Conservation (phyloP, 2,888 invertebrate genomes). For the Campaea margaritaria region DNA sequence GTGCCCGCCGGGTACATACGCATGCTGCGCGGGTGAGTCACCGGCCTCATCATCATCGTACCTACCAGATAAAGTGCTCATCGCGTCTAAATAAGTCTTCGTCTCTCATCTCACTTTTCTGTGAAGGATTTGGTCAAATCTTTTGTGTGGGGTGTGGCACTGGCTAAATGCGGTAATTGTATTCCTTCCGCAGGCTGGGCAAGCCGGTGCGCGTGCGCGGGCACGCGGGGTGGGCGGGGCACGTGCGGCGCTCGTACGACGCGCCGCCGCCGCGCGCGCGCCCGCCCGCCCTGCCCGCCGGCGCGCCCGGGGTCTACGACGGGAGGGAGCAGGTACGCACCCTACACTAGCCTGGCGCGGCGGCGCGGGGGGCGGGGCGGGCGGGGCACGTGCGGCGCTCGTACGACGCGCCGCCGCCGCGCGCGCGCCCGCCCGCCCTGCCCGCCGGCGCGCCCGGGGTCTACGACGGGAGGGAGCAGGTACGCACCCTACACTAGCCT, state of each 20-base stretch:
- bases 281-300: conserved; percentile 56
- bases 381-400: conserved; percentile 95
- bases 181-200: conserved; percentile 89
- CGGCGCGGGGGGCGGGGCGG: conserved; percentile 97
- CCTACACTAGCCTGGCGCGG: conserved; percentile 87
- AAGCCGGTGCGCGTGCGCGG: conserved; percentile 93
- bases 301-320: conserved; percentile 91
- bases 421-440: conserved; percentile 43
- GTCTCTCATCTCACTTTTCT: too few relatives aligned
- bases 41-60: too few relatives aligned
- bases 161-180: too few relatives aligned
- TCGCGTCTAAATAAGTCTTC: too few relatives aligned
- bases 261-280: conserved; percentile 44
- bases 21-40: conserved; percentile 51
- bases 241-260: conserved; percentile 94
- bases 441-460: conserved; percentile 86
- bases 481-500: conserved; percentile 73
- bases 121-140: too few relatives aligned
- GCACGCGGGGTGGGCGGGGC: conserved; percentile 98
- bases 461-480: conserved; percentile 93
- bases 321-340: conserved; percentile 88
- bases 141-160: too few relatives aligned
- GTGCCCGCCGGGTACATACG: conserved; percentile 87
- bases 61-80: too few relatives aligned
- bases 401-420: conserved; percentile 85